Evolutionary conservation across 2,888 invertebrate genomes (phyloP).

Genomic region (Dryobotodes eremita): DNA sequence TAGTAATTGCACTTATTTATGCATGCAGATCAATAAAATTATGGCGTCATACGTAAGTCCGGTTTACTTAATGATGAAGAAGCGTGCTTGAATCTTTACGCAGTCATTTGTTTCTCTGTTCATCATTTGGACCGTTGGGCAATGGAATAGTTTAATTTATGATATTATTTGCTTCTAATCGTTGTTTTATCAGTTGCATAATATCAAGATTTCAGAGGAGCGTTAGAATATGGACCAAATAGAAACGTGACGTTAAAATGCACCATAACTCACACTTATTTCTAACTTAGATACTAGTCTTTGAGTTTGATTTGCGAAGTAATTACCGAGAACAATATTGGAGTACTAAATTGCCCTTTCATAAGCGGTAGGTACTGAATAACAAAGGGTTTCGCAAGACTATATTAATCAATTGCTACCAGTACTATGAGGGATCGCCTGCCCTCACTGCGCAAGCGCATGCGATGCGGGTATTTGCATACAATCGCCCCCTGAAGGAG

Average conservation of each 20-base stretch:
- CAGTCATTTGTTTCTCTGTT: not conserved
- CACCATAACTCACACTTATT: constrained; percentile 11
- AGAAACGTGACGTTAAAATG: constrained; percentile 29
- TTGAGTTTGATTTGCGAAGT: constrained; percentile 45
- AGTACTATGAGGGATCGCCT: constrained; percentile 64
- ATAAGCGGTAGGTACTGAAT: constrained; percentile 41
- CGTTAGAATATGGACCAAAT: not conserved
- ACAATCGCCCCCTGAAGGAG: constrained; percentile 75
- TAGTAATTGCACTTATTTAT: not conserved
- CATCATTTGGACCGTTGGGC: not conserved
- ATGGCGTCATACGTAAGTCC: too few relatives aligned
- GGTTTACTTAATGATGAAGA: not conserved
- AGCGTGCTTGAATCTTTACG: not conserved
- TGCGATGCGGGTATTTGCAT: constrained; percentile 86
- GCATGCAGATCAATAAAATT: not conserved
- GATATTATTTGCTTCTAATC: not conserved
- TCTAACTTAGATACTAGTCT: constrained; percentile 21
- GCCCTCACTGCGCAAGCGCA: constrained; percentile 71
- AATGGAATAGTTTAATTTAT: not conserved
- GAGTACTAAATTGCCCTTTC: constrained; percentile 56
- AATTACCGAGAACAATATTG: constrained; percentile 56
- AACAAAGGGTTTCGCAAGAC: constrained; percentile 64
- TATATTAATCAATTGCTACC: constrained; percentile 62
- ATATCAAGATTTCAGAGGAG: not conserved
- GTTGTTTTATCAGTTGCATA: not conserved